These are phyloP conservation scores for Styela clava DNA, from an alignment of 23 tunicate species.

Conservation along the genomic window DNA sequence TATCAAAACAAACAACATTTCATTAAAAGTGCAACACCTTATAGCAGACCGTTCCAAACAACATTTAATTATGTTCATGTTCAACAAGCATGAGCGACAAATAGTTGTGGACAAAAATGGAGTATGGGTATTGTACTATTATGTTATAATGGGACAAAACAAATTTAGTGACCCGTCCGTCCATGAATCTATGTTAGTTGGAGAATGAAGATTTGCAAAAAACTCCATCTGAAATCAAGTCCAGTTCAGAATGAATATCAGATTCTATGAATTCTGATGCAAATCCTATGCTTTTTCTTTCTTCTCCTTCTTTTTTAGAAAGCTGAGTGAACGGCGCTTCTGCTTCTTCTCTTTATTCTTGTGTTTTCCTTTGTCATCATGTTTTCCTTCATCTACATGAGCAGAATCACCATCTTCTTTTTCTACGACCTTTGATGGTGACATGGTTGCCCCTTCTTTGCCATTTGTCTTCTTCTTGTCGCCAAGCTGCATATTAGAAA, in stretches of 20 bases:
- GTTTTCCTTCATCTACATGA: slow-evolving; percentile 10
- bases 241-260: not conserved
- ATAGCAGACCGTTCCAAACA: no score
- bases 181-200: no score
- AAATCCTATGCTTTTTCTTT: slow-evolving; percentile 20
- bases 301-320: slow-evolving; percentile 81
- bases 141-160: no score
- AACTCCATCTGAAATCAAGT: no score
- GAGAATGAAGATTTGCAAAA: no score
- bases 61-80: no score
- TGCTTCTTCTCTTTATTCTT: slow-evolving; percentile 51
- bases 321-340: slow-evolving; percentile 86
- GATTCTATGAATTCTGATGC: not conserved
- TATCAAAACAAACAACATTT: no score
- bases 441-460: not conserved
- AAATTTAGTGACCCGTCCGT: no score
- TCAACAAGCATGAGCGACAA: no score
- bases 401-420: slow-evolving; percentile 1
- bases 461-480: slow-evolving; percentile 11
- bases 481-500: not conserved
- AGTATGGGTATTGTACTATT: no score
- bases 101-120: no score
- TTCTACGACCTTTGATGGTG: slow-evolving; percentile 25
- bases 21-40: no score
- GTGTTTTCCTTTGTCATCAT: slow-evolving; percentile 8